Conservation (phyloP, 2,888 invertebrate species). For the Thalpophila matura region DNA sequence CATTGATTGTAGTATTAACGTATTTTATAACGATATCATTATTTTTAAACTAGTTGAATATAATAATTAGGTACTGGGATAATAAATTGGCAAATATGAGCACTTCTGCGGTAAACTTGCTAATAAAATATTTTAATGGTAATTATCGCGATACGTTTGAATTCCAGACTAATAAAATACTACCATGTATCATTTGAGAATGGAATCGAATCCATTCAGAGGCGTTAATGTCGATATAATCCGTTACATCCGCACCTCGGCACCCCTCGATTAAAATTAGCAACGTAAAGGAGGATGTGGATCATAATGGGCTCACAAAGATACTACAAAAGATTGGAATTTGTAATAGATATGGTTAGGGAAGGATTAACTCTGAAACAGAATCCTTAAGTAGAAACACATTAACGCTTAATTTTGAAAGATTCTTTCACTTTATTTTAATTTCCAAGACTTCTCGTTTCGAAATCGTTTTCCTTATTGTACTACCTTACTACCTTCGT, state of each 20-base stretch:
- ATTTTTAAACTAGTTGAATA: slow-evolving; percentile 23
- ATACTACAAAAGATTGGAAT: slow-evolving; percentile 67
- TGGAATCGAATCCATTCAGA: slow-evolving; percentile 74
- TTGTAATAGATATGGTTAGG: slow-evolving; percentile 63
- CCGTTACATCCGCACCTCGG: slow-evolving; percentile 80
- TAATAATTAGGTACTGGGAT: slow-evolving; percentile 7
- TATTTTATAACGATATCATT: background rate
- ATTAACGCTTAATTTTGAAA: slow-evolving; percentile 39
- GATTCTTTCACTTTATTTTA: slow-evolving; percentile 14
- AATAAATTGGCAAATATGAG: slow-evolving; percentile 28
- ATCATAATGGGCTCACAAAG: slow-evolving; percentile 72
- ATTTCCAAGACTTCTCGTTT: slow-evolving; percentile 13
- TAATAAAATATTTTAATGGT: slow-evolving; percentile 40
- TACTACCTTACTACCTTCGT: too few relatives aligned
- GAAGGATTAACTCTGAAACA: slow-evolving; percentile 55
- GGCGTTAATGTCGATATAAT: slow-evolving; percentile 81
- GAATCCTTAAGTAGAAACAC: slow-evolving; percentile 37
- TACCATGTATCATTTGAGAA: slow-evolving; percentile 57
- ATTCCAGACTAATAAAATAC: slow-evolving; percentile 51
- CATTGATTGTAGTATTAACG: background rate
- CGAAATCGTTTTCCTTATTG: too few relatives aligned
- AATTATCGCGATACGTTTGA: slow-evolving; percentile 28
- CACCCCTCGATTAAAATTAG: slow-evolving; percentile 81
- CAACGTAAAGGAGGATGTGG: slow-evolving; percentile 79
- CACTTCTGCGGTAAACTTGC: slow-evolving; percentile 24